A percentile compares a stretch with the other conserved stretches of the same genome.
phyloP scores from a whole-genome alignment of 2,797 vertebrate species.

The Halcyon chelicuti region DNA sequence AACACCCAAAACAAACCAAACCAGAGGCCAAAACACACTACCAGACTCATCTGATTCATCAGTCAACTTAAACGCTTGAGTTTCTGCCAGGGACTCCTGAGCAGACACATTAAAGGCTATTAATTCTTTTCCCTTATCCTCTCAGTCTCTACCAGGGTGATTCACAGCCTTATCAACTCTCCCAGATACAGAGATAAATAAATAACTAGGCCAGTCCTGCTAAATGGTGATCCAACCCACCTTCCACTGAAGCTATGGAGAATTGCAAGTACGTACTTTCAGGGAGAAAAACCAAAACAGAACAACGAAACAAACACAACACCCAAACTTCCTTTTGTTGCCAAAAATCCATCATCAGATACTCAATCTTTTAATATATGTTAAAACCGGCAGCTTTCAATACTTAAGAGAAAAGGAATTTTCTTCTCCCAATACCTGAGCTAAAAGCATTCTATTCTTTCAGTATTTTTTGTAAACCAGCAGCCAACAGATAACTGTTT shows the following conservation, averaged over 20 bases:
- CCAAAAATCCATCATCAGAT: not conserved
- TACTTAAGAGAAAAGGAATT: not conserved
- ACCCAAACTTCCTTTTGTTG: not conserved
- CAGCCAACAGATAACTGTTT: not conserved
- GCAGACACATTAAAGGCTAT: not conserved
- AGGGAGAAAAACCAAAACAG: too few relatives aligned
- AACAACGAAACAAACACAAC: not conserved
- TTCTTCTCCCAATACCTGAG: not conserved
- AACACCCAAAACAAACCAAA: not conserved
- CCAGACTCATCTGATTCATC: not conserved
- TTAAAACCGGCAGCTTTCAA: not conserved
- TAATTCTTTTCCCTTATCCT: not conserved
- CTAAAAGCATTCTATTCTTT: not conserved
- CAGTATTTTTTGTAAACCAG: not conserved
- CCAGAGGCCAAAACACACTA: not conserved
- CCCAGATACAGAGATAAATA: not conserved
- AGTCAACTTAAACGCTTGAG: not conserved
- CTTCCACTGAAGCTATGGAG: not conserved
- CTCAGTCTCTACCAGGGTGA: not conserved
- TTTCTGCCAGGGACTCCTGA: not conserved
- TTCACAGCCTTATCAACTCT: not conserved
- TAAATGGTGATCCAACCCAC: not conserved
- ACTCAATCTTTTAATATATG: not conserved
- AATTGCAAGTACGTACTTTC: not conserved
- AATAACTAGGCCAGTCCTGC: not conserved